Percentiles rank a stretch among this genome's conserved stretches.
phyloP scores from a whole-genome alignment of 2,113 vertebrate species.

The Nestor notabilis region DNA sequence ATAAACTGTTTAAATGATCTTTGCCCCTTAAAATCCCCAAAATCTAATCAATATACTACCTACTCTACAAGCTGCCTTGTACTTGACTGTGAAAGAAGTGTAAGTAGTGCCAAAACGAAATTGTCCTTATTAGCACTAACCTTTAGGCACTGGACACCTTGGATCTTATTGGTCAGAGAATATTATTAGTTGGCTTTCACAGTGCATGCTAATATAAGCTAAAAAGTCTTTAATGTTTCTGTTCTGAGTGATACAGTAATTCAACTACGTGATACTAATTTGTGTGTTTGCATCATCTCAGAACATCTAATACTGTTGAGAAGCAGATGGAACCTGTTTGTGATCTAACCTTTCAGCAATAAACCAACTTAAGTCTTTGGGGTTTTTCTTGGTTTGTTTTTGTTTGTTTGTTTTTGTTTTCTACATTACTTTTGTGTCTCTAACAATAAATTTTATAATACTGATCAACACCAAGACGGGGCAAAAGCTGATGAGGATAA shows the following conservation, averaged over 20 bases:
- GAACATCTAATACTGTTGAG: not conserved
- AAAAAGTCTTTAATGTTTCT: not conserved
- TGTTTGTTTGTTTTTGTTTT: not conserved
- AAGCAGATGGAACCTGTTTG: not conserved
- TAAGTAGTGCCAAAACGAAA: not conserved
- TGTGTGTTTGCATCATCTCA: not conserved
- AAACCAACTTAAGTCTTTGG: not conserved
- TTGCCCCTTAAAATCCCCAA: not conserved
- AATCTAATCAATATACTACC: not conserved
- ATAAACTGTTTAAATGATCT: not conserved
- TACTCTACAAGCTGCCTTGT: not conserved
- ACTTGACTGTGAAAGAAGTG: not conserved
- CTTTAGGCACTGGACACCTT: not conserved
- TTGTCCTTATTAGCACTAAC: not conserved
- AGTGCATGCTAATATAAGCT: not conserved
- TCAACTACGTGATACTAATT: not conserved
- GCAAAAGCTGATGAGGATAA: not conserved
- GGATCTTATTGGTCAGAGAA: not conserved
- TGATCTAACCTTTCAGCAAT: not conserved
- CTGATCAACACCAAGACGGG: not conserved
- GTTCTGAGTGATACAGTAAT: not conserved
- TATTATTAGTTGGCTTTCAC: not conserved
- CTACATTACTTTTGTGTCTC: not conserved
- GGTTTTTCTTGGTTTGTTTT: not conserved
- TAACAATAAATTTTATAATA: not conserved